Base-by-base conservation (phyloP, 2,797 vertebrate species). In the Hippocampus kuda region DNA sequence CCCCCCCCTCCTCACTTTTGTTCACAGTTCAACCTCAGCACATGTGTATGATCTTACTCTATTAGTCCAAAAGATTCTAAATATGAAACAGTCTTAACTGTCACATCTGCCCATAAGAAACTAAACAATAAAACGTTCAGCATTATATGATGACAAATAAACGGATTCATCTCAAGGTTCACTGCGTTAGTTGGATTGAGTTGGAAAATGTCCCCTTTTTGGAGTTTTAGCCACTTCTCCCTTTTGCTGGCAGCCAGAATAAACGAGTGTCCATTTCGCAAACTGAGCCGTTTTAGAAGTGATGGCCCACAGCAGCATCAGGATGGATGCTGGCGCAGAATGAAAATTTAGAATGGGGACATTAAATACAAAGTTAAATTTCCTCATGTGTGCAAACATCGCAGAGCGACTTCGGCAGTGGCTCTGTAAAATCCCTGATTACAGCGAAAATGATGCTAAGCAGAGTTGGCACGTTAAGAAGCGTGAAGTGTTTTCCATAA, bases 401-500 rank as follows among this genome's bases (percentile, higher is more conserved):
- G 63, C 61, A 24, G 38, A 70, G 65, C 54, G 22, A 73, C 77
- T 46, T 83, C 73, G 77, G 71, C 71, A 30, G 70, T 79, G 75
- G 73, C 26, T 54, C 66, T 54, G 27, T 72, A 56, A 75, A 71
- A 72, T 63, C 34, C 70, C 78, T 60, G 81, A 82, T 84, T 75
- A 72, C 75, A 78, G 84, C 79, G 56, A 24, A 68, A 67, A 72
- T 77, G 79, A 82, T 34, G 69, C 24, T 75, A 22, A 79, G 69
- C 61, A 38, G 67, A 80, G 75, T 22, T 42, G 70, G 68, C 76
- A 44, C 70, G 63, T 73, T 72, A 5, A 66, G 30, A 53, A 75
- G 79, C 72, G 26, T 78, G 51, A 76, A 79, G 76, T 81, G 30
- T 67, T 84, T 78, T 77, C 80, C 76, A 73, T 68, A 78, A 78